Base-by-base conservation (phyloP, 1,140 invertebrate species). In the Drosophila azteca region DNA sequence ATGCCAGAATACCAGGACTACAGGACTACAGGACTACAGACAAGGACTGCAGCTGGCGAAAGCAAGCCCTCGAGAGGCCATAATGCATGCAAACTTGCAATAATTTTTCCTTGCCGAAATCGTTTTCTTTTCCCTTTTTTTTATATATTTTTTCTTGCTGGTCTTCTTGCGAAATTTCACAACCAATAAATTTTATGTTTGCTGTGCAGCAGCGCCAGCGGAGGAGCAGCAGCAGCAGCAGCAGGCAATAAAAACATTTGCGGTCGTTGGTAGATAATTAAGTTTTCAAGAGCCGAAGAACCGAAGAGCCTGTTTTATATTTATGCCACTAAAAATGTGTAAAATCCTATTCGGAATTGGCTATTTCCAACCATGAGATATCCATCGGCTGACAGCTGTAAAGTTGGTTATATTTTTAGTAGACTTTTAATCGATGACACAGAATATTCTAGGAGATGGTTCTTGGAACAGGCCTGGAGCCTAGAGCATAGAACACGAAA, bases 1-100 rank as follows among this genome's bases (percentile, higher is more conserved):
- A 60, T 58, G 49, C 52, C 17, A 22, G 24, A 26, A 31, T 31
- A 62, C 35, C 54, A 43, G 29, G 35, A 13, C 35, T 48, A 11
- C 60, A 26, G 29, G 35, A 13, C 35, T 48, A 11, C 60, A 26
- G 24, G 17, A 54, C 24, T 13, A 24, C 46, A 22, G 41, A 50
- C 24, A 61, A 45, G 59, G 20, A 77, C 9, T 49, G 59, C 54
- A 61, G 52, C 29, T 54, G n/a, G 50, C 31, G 17, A 24, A 31
- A 20, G 17, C 17, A 20, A 20, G 8, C n/a, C 41, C 49, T 49
- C 46, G 44, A 54, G 60, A 29, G 60, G 63, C 43, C 65, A 81
- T 87, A 85, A 85, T 85, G 82, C 82, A 85, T 88, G 82, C 83
- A 87, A 85, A 85, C 65, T 82, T 85, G 82, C 73, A 69, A 85